Evolutionary conservation across 2,888 invertebrate genomes (phyloP).

Genomic region (Tipula confusa): DNA sequence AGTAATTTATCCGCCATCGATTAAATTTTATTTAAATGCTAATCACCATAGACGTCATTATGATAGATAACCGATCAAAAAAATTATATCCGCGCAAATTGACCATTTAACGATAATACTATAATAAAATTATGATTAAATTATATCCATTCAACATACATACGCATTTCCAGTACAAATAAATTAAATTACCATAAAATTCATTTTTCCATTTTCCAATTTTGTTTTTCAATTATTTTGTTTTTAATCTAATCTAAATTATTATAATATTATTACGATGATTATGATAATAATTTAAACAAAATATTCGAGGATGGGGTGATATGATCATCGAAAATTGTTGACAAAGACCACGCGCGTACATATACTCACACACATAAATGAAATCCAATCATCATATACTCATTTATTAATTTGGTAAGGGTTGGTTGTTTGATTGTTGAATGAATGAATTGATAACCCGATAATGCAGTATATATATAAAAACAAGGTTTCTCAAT

Average conservation of each 20-base stretch:
- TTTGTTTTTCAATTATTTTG: background rate
- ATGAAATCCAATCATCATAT: background rate
- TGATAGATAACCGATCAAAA: background rate
- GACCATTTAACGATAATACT: background rate
- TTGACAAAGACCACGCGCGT: background rate
- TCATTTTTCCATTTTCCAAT: conserved; percentile 6
- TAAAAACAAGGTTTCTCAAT: too few relatives aligned
- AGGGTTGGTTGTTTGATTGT: too few relatives aligned
- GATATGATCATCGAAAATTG: background rate
- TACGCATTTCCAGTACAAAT: background rate
- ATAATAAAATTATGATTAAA: conserved; percentile 21
- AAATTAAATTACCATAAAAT: conserved; percentile 1
- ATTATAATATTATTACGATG: background rate
- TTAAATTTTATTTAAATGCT: background rate
- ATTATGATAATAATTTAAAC: conserved; percentile 12
- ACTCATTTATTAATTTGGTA: too few relatives aligned
- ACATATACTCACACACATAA: too few relatives aligned
- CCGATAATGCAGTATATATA: background rate
- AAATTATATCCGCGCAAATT: background rate
- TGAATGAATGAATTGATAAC: background rate
- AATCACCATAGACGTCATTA: too few relatives aligned
- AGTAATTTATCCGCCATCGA: too few relatives aligned
- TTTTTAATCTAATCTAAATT: conserved; percentile 7
- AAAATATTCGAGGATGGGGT: background rate
- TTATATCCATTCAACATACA: background rate